Conservation (phyloP, 1,140 invertebrate species). For the Rhynchophorus ferrugineus region DNA sequence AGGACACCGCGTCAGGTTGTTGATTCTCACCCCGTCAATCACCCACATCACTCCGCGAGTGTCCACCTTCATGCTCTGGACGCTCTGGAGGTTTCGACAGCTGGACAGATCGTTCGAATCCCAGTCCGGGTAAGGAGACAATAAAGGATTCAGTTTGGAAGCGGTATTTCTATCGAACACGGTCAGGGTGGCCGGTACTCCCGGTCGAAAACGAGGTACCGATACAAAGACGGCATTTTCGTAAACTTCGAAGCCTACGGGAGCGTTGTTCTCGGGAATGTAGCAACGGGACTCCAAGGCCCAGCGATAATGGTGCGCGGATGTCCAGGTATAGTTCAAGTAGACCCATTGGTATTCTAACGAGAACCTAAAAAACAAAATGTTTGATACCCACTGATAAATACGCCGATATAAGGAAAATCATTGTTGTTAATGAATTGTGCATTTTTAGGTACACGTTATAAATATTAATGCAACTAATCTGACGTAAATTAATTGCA, state of each 20-base stretch:
- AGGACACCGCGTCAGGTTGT: conserved; percentile 45
- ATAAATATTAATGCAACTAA: no score
- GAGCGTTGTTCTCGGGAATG: conserved; percentile 39
- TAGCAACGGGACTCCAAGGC: conserved; percentile 31
- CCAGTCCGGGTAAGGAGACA: conserved; percentile 62
- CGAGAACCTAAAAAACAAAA: conserved; percentile 14
- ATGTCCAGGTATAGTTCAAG: conserved; percentile 41
- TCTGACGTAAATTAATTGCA: no score
- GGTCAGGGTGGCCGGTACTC: conserved; percentile 42
- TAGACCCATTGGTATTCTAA: conserved; percentile 38
- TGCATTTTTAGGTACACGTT: no score
- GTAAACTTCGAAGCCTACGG: conserved; percentile 41
- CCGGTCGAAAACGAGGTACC: conserved; percentile 39
- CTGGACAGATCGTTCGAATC: conserved; percentile 50
- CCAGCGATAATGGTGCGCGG: conserved; percentile 29
- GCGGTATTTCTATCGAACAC: background rate
- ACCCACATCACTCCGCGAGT: conserved; percentile 62
- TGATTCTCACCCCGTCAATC: conserved; percentile 54
- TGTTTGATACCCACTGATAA: conserved; percentile 8
- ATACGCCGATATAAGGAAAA: no score
- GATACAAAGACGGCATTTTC: conserved; percentile 40
- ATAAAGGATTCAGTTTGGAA: conserved; percentile 41
- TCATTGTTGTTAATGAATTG: no score
- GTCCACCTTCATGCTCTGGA: conserved; percentile 64
- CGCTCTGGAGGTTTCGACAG: conserved; percentile 58